Base-by-base conservation (phyloP, 2,888 invertebrate species). In the Adineta ricciae region DNA sequence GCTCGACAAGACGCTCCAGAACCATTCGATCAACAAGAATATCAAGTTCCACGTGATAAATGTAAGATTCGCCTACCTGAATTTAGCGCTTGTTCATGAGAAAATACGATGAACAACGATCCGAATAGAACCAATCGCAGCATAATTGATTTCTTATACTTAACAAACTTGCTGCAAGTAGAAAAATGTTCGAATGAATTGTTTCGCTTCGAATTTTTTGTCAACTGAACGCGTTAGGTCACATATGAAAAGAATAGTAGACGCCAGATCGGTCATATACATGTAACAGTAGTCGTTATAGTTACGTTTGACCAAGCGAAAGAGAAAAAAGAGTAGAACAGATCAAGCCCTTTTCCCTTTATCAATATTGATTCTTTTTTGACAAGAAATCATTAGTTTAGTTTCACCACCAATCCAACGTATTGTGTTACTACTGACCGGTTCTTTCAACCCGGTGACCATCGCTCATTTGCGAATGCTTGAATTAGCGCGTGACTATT, bases 401-500 rank as follows among this genome's bases (percentile, higher is more conserved):
- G 64, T 64, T 32, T 64, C 64, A 27, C 32, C 32, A 14, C 64
- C 64, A 32, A 64, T 27, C 32, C 27, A 64, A 19, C 64, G 64
- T 32, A 8, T 64, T 32, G 64, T 14, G 32, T 11, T 64, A 27
- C 32, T 64, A 32, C 14, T 64, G 19, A 32, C 32, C 32, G 64
- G 41, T 14, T 78, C 78, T 14, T 78, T 41, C 41, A 78, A 78
- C 41, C 41, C 78, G n/a, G 24, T 78, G 11, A 78, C 78, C 24
- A 41, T 78, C 19, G 38, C 78, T 41, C 78, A 41, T 41, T 41
- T 78, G n/a, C 41, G 41, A 2, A 78, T 78, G 78, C 78, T 78
- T 41, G 78, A 78, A 78, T 78, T 78, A 78, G 38, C 78, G 0
- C 78, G 78, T n/a, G 78, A 41, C 41, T 41, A 41, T 78, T 78